Evolutionary conservation across 2,113 vertebrate genomes (phyloP), one percentile per base, ranked within the genome.

Genomic region (Gymnocephalus cernua): DNA sequence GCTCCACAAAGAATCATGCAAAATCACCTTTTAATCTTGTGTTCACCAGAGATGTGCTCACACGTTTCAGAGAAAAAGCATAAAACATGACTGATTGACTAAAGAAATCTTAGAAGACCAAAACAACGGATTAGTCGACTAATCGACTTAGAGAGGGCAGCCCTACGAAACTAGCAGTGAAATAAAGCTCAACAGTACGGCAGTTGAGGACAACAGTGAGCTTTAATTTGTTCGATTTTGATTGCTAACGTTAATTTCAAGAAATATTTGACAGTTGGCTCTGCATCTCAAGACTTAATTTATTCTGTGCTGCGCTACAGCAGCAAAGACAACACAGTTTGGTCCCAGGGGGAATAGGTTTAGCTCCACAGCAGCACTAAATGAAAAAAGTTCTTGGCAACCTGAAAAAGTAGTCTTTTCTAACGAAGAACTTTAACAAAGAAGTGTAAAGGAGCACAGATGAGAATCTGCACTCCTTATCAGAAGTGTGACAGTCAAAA

Each of bases 261-360:
- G 77, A 50, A 70, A 89, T 79, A 57, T 80, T 87, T 88, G 38
- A 91, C 78, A 38, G 38, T 82, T 70, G 58, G 59, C 41, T 77
- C 65, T 63, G 58, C 16, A 53, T 82, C 63, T 83, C 11, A 35
- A 59, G 57, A 62, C 25, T 6, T 61, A 5, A 44, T 67, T 48
- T 65, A 64, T 79, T 80, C 66, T 45, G 57, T 27, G 4, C 38
- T 71, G 65, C 44, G 48, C 72, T 4, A 59, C 51, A 35, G 58
- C 58, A 59, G 50, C 59, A 61, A 45, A 81, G 65, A 57, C 32
- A 51, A 68, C 45, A 78, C 48, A 65, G 18, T 70, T 65, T 25
- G 41, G 18, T 75, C 86, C 80, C 74, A 35, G 25, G 86, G n/a
- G 80, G 25, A 29, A 74, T 32, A 53, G 57, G 68, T 79, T 63